Percentiles rank a stretch among this genome's conserved stretches.
Conservation (phyloP, 2,888 invertebrate species). For the Euzetes globulus region DNA sequence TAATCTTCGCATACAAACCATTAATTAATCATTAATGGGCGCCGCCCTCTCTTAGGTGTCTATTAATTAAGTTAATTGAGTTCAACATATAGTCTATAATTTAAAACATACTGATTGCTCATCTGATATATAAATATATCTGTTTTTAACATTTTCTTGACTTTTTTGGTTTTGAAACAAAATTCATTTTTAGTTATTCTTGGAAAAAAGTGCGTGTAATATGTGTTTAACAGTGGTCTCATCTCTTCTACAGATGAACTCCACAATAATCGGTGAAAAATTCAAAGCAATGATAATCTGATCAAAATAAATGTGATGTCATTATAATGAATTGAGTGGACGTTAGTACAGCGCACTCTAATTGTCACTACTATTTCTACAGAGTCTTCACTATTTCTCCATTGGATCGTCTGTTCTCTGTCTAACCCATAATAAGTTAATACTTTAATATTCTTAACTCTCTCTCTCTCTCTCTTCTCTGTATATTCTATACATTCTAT, state of each 20-base stretch:
- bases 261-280: neutral
- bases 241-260: slow-evolving; percentile 15
- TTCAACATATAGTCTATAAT: neutral
- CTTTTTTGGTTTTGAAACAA: neutral
- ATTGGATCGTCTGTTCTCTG: neutral
- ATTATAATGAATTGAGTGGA: neutral
- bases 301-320: neutral
- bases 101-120: slow-evolving; percentile 6
- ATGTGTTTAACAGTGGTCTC: slow-evolving; percentile 6
- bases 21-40: neutral
- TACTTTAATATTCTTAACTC: too few species aligned
- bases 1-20: neutral
- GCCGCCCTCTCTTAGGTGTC: neutral
- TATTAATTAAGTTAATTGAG: neutral
- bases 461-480: neutral
- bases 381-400: neutral
- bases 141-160: neutral
- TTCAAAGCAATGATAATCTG: neutral
- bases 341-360: neutral
- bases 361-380: neutral
- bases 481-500: too few species aligned
- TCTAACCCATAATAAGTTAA: too few species aligned
- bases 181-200: neutral
- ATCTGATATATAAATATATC: neutral
- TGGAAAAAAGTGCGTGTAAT: neutral